These are phyloP conservation scores for Stichopus horrens DNA, from an alignment of 53 echinoderm and acorn worm genomes.

Conservation along the genomic window DNA sequence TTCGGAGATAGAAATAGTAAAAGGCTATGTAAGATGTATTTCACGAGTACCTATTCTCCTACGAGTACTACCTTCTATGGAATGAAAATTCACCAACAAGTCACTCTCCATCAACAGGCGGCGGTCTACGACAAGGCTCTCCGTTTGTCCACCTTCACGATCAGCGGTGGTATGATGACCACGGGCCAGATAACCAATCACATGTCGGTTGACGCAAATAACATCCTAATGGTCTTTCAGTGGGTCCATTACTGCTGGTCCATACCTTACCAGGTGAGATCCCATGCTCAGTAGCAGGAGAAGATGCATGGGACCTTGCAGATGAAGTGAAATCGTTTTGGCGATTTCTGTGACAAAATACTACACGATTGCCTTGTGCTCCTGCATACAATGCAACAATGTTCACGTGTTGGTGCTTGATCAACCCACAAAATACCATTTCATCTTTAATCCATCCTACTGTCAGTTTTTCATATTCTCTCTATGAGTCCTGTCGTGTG, in stretches of 20 bases:
- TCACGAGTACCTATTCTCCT: too few species aligned
- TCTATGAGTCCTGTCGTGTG: too few species aligned
- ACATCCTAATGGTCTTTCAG: constrained; percentile 65
- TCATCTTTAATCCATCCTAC: too few species aligned
- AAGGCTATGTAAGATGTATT: too few species aligned
- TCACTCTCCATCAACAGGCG: background rate
- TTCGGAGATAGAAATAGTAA: too few species aligned
- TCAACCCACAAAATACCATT: too few species aligned
- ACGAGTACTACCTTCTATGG: too few species aligned
- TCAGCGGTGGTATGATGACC: constrained; percentile 69
- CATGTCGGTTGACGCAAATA: constrained; percentile 78
- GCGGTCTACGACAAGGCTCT: constrained; percentile 62
- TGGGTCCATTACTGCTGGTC: constrained; percentile 50
- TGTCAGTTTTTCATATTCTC: too few species aligned
- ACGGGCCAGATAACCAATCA: constrained; percentile 86
- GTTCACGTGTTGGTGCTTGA: too few species aligned
- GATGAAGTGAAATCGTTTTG: background rate
- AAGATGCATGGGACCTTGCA: background rate
- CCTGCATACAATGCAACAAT: background rate
- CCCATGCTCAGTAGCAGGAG: too few species aligned
- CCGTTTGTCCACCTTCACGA: constrained; percentile 68
- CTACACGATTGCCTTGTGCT: background rate
- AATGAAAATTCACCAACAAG: too few species aligned
- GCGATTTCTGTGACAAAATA: too few species aligned
- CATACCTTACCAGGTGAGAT: constrained; percentile 71